These are phyloP conservation scores for Polypedilum pembai DNA, from an alignment of 1,140 invertebrate genomes.

Conservation along the genomic window DNA sequence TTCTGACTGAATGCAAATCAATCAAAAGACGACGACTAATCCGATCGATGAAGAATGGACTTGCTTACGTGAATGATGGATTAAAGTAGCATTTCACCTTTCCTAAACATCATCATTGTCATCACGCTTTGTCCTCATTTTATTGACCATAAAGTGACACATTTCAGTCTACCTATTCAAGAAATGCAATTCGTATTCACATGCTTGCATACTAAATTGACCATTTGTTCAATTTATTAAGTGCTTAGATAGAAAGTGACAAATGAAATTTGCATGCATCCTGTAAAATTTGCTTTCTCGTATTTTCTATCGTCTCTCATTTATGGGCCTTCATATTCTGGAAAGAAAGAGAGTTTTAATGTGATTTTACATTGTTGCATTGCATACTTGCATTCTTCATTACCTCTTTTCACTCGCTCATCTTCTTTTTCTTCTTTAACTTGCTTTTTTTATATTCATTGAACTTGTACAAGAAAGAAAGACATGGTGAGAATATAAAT, in stretches of 20 bases:
- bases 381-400: not conserved
- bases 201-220: constrained; percentile 18
- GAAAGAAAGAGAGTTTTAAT: too few species aligned
- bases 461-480: not conserved
- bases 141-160: constrained; percentile 15
- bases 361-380: not conserved
- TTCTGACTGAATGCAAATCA: not conserved
- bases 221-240: not conserved
- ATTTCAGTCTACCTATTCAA: not conserved
- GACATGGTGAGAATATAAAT: too few species aligned
- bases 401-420: not conserved
- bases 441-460: not conserved
- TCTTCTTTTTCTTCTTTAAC: not conserved
- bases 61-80: constrained; percentile 27
- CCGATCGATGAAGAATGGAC: not conserved
- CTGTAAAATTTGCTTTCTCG: not conserved
- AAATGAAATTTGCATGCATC: not conserved
- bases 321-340: too few species aligned
- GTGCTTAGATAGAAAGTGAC: not conserved
- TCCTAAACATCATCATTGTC: not conserved
- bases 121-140: not conserved
- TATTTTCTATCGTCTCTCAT: not conserved
- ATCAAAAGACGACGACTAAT: not conserved
- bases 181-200: not conserved
- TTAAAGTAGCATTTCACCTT: not conserved